Evolutionary conservation across 2,113 vertebrate genomes (phyloP), one percentile per base, ranked within the genome.

Genomic region (Cisticola juncidis): DNA sequence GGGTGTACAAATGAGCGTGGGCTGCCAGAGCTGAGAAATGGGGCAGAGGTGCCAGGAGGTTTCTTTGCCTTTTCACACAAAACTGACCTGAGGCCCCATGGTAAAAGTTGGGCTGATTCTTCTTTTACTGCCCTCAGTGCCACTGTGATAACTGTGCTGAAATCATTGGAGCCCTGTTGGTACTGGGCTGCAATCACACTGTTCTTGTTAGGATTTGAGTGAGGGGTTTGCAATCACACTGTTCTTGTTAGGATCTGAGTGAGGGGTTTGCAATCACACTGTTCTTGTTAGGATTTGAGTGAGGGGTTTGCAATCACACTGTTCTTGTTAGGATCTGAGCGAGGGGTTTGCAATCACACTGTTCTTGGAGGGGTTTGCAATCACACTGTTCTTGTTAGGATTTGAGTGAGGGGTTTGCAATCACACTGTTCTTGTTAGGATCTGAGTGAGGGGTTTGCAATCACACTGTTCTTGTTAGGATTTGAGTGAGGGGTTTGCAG

Each of bases 1-100:
- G 93, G 45, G 45, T 79, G 66, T 66, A 89, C 77, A 91, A 88
- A 83, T 11, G 85, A 92, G 76, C 0, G 1, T 58, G 90, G 54
- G 87, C 87, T 88, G 92, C 81, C 83, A 80, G 93, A 71, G 61
- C 82, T 68, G 76, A 96, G 92, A 88, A 95, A 94, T 50, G 80
- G 85, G 76, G 64, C 72, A 88, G 76, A 64, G 80, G 38, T 92
- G 92, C 90, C 94, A 92, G 73, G 94, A 86, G 85, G 47, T 66
- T 91, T 87, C 71, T 73, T 66, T 88, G 71, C 71, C 3, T 6
- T 88, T 51, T 66, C 51, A 7, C 53, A 62, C 51, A 76, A 44
- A 82, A 25, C 60, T 88, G 90, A 90, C 82, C 74, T 54, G 44
- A 0, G 1, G 38, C 70, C 70, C 17, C 0, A 0, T 51, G 73